Evolutionary conservation across 2,888 invertebrate genomes (phyloP).

Genomic region (Monochamus alternatus): DNA sequence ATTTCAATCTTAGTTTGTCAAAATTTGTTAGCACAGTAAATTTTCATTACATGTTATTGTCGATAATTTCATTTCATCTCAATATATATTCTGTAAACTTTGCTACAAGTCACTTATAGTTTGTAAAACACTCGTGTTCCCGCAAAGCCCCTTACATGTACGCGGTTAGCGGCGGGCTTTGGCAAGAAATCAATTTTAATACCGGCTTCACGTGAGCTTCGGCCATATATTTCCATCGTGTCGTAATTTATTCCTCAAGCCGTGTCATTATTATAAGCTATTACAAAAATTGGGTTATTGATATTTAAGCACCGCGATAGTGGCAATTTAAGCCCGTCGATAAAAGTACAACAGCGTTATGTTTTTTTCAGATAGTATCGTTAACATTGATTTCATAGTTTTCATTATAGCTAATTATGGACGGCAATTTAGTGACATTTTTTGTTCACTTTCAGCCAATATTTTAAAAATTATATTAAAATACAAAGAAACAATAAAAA

Average conservation of each 20-base stretch:
- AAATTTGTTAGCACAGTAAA: no score
- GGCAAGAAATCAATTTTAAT: conserved; percentile 55
- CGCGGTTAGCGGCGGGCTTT: background rate
- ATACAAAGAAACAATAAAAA: no score
- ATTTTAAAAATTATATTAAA: no score
- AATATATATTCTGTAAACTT: no score
- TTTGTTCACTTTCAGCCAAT: no score
- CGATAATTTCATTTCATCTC: no score
- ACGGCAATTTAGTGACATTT: no score
- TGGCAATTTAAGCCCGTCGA: conserved; percentile 25
- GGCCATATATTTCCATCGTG: conserved; percentile 51
- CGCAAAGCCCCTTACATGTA: background rate
- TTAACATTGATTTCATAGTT: background rate
- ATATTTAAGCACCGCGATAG: conserved; percentile 48
- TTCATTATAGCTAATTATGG: background rate
- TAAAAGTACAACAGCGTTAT: background rate
- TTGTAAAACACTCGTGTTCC: background rate
- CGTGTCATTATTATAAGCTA: conserved; percentile 49
- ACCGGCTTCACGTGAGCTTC: conserved; percentile 49
- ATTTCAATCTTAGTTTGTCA: no score
- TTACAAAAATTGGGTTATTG: conserved; percentile 55
- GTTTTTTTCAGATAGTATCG: background rate
- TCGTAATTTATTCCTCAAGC: conserved; percentile 50
- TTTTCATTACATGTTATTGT: no score
- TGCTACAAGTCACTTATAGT: no score